phyloP scores from a whole-genome alignment of 23 tunicate genomes.

The Phallusia fumigata region DNA sequence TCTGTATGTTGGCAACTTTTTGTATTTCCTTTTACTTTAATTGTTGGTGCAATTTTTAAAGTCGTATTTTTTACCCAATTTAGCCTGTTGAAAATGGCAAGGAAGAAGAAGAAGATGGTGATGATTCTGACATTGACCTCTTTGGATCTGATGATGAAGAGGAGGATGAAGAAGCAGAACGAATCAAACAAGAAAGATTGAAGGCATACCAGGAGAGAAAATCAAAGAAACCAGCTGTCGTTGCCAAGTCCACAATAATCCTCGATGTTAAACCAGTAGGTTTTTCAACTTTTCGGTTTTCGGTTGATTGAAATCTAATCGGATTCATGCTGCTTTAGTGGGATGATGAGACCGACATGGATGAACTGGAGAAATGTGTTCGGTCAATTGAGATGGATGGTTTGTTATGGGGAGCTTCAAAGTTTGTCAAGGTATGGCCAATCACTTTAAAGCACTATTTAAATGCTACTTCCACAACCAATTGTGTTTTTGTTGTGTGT shows the following conservation, averaged over 20 bases:
- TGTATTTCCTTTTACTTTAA: no score
- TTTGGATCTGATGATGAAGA: constrained; percentile 79
- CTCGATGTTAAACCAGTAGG: constrained; percentile 87
- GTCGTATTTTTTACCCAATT: not conserved
- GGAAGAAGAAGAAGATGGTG: constrained; percentile 21
- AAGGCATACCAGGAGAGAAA: constrained; percentile 58
- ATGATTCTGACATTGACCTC: constrained; percentile 65
- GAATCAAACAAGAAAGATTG: constrained; percentile 53
- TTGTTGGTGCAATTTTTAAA: not conserved
- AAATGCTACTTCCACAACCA: no score
- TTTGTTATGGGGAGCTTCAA: constrained; percentile 91
- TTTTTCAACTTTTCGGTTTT: not conserved
- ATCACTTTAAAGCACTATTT: no score
- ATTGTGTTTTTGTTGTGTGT: not conserved
- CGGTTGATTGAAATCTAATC: not conserved
- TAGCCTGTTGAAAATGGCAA: constrained; percentile 16
- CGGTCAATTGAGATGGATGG: constrained; percentile 77
- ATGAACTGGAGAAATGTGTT: constrained; percentile 65
- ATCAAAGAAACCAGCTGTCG: constrained; percentile 46
- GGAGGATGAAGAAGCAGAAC: constrained; percentile 54
- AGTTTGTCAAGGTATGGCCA: constrained; percentile 27
- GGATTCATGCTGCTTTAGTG: constrained; percentile 23
- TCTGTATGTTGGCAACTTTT: no score
- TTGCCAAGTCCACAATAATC: constrained; percentile 83
- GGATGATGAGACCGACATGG: constrained; percentile 99